phyloP scores from a whole-genome alignment of 2,797 vertebrate species.

The Emys orbicularis region DNA sequence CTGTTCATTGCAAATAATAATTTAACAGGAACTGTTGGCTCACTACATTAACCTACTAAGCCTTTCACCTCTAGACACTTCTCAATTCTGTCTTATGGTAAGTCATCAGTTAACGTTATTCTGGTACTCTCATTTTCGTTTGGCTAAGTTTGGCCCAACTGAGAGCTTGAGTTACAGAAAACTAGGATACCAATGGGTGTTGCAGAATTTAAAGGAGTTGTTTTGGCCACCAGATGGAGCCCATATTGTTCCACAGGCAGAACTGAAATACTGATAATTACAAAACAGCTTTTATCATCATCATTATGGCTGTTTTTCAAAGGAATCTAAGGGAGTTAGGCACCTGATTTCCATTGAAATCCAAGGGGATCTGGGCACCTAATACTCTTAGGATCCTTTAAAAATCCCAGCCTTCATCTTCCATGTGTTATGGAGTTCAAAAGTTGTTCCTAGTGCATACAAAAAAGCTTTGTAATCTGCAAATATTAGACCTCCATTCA shows the following conservation, averaged over 20 bases:
- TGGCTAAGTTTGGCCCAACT: not conserved
- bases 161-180: not conserved
- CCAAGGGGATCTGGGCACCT: not conserved
- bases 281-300: not conserved
- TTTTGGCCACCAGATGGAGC: conserved; percentile 82
- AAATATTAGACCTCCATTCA: not conserved
- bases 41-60: not conserved
- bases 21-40: not conserved
- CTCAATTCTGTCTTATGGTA: rapidly evolving
- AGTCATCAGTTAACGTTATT: not conserved
- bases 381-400: not conserved
- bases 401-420: not conserved
- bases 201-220: not conserved
- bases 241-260: conserved; percentile 59
- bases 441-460: not conserved
- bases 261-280: not conserved
- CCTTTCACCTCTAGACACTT: not conserved
- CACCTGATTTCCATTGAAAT: not conserved
- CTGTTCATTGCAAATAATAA: not conserved
- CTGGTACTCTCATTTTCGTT: not conserved
- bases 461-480: not conserved
- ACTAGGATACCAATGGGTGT: not conserved
- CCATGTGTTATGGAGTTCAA: not conserved
- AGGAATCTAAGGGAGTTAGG: not conserved
- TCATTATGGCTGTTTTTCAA: not conserved